Percentiles rank a stretch among this genome's conserved stretches.
Evolutionary conservation across 2,113 vertebrate genomes (phyloP).

Genomic region (Clarias magur): DNA sequence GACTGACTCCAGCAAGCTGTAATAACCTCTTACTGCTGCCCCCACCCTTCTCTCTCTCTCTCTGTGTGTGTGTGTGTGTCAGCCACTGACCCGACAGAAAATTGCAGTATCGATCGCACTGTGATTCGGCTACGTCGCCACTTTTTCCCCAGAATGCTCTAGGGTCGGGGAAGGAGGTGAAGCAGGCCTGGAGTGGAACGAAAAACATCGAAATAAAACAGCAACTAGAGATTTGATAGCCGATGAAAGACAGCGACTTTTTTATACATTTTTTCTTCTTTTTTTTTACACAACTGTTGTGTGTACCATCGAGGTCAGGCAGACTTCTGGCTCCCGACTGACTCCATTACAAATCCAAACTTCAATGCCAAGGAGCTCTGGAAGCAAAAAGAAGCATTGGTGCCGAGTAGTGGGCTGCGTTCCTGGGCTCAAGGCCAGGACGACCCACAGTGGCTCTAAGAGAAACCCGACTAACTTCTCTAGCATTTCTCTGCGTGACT

Average conservation of each 20-base stretch:
- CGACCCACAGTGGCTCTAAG: conserved; percentile 22
- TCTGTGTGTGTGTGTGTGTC: conserved; percentile 44
- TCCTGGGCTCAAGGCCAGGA: conserved; percentile 27
- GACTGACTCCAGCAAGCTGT: conserved; percentile 50
- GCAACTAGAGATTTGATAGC: not conserved
- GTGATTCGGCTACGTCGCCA: conserved; percentile 51
- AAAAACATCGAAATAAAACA: conserved; percentile 8
- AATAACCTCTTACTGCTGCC: conserved; percentile 59
- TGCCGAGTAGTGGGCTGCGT: conserved; percentile 23
- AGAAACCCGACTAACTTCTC: conserved; percentile 25
- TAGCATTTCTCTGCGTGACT: conserved; percentile 21
- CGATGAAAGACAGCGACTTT: not conserved
- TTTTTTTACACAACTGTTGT: not conserved
- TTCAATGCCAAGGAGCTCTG: conserved; percentile 2
- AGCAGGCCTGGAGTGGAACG: conserved; percentile 10
- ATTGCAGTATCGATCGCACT: conserved; percentile 71
- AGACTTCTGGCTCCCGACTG: conserved; percentile 16
- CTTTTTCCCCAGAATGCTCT: conserved; percentile 44
- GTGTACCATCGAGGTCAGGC: conserved; percentile 5
- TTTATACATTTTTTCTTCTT: not conserved
- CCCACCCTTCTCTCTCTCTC: conserved; percentile 1
- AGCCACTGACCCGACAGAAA: conserved; percentile 68
- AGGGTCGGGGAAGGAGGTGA: not conserved
- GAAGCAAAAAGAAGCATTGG: conserved; percentile 11
- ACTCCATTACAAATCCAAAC: conserved; percentile 17